Evolutionary conservation across 2,113 vertebrate species (phyloP), one percentile per base, ranked within the genome.

Genomic region (Uropsilus gracilis): DNA sequence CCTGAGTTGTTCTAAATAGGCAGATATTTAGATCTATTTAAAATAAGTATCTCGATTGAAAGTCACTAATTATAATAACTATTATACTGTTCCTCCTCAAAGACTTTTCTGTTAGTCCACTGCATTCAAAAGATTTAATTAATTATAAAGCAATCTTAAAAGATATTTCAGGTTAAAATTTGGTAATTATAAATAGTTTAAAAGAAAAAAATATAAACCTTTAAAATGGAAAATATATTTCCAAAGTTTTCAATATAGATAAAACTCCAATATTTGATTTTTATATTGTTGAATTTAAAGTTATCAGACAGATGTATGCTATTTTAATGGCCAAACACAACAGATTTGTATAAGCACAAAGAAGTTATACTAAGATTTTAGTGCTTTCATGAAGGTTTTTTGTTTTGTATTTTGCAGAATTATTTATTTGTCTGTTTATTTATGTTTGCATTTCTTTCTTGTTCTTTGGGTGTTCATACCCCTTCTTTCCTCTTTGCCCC

Each of bases 91-190:
- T 86, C 6, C 30, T 86, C 30, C 22, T 90, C 86, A 26, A 48
- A 26, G 44, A 75, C 12, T 75, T 66, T 86, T 81, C 6, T 94
- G 11, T 96, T 91, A 82, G n/a, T 1, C 8, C 11, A 73, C 92
- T 71, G 85, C 10, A 80, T 18, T 66, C 17, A 84, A 92, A 89
- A 71, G 0, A 77, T 92, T 84, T 85, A 93, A 91, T 84, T 85
- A 93, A 91, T 84, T 90, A 87, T 7, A 92, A 88, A 76, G 53
- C 73, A 94, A 85, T 86, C 26, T 55, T 93, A 93, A 76, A 90
- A 77, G 11, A 82, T 61, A 92, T 95, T 94, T 90, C 86, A 84
- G 71, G 11, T 92, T 69, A 80, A 68, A 61, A 86, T 80, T 37
- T 82, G 30, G 37, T 50, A 94, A 42, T 3, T 24, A 75, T 55